Evolutionary conservation across 2,888 invertebrate genomes (phyloP), one percentile per base, ranked within the genome.

Genomic region (Agrotis ipsilon): DNA sequence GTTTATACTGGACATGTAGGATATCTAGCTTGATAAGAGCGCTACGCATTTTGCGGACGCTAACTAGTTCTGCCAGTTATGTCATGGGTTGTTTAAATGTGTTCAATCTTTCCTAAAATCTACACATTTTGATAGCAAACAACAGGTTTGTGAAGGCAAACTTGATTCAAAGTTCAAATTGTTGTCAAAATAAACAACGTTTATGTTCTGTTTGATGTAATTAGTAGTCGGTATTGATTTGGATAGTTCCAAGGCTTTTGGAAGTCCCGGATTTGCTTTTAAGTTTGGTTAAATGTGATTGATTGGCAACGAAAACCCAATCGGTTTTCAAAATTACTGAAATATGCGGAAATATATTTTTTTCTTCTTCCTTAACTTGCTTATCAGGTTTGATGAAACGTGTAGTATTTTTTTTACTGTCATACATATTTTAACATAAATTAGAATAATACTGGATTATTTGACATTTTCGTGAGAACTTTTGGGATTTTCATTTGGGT

Each of bases 111-210:
- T 45, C 5, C 11, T 24, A n/a, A 60, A 63, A 67, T 73, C 19
- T 59, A 48, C 49, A 39, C 27, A 6, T 59, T 49, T 62, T 72
- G 27, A 24, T 63, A 63, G 45, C n/a, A 52, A 61, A 55, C 27
- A 46, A 55, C 77, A 11, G 14, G 81, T 78, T 81, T 81, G 11
- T 39, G 51, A 77, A 79, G 81, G 81, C 16, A 13, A 72, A 81
- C 81, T 2, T 2, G 57, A 48, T 58, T 60, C 13, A 68, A 65
- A 75, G 68, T 68, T 63, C 61, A 68, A 51, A 51, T 49, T 24
- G 1, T 24, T 52, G 7, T 65, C 65, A 59, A 43, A 58, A 68
- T 5, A 75, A 46, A 48, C 7, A 1, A 45, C 24, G 49, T 18
- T 14, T 4, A 16, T 21, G 9, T 48, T 9, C 43, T 67, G 19